These are phyloP conservation scores for Leucophenga varia DNA, from an alignment of 1,140 invertebrate genomes.

Conservation along the genomic window DNA sequence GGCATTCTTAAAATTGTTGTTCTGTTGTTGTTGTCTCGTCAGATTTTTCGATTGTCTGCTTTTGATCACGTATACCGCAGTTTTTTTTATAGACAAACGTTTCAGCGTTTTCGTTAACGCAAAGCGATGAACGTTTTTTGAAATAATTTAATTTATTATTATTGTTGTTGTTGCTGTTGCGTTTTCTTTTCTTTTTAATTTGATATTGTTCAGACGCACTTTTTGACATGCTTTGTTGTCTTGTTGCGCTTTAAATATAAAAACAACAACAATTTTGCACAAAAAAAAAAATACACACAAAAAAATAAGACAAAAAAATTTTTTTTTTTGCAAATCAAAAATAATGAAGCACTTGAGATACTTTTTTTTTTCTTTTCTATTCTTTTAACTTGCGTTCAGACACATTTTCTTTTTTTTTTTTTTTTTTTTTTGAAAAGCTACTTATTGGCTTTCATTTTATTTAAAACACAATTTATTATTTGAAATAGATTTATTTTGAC, in stretches of 20 bases:
- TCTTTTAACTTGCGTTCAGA: neutral
- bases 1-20: constrained; percentile 33
- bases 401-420: neutral
- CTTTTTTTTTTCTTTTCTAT: constrained; percentile 3
- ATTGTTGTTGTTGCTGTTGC: constrained; percentile 6
- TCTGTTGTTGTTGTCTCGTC: constrained; percentile 2
- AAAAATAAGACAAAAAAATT: neutral
- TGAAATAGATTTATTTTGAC: no score
- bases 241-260: no score
- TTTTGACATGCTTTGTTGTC: constrained; percentile 18
- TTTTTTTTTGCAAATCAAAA: no score
- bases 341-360: no score
- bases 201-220: constrained; percentile 21
- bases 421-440: neutral
- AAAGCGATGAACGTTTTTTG: no score
- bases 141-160: neutral
- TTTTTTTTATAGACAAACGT: no score
- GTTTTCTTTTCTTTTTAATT: constrained; percentile 27
- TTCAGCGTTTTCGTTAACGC: neutral
- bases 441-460: constrained; percentile 2
- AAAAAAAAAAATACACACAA: no score
- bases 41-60: neutral
- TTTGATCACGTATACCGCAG: neutral
- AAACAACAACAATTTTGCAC: no score
- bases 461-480: no score